phyloP scores from a whole-genome alignment of 1,140 invertebrate genomes.

The Lepidurus arcticus region DNA sequence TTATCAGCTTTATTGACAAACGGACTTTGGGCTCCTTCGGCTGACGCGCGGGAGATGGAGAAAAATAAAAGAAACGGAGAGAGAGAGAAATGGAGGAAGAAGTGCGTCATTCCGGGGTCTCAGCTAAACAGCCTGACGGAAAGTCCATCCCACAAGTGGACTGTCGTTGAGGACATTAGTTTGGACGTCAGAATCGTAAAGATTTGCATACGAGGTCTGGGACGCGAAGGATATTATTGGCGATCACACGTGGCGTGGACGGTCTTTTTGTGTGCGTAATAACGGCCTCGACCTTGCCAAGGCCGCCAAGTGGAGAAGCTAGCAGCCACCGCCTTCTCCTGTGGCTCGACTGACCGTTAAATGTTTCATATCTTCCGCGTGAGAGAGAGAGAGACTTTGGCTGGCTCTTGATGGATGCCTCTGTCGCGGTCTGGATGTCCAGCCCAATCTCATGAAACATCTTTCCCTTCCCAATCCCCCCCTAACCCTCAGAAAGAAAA shows the following conservation, averaged over 20 bases:
- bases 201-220: too few species aligned
- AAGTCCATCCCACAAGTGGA: background rate
- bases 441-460: background rate
- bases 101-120: background rate
- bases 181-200: background rate
- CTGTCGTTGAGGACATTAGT: background rate
- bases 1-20: conserved; percentile 15
- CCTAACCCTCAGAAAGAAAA: background rate
- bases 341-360: background rate
- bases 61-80: background rate
- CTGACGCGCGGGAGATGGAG: background rate
- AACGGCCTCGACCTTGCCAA: conserved; percentile 5
- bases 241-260: background rate
- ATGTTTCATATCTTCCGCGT: background rate
- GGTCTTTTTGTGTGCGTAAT: background rate
- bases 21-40: background rate
- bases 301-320: background rate
- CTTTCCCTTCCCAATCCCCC: background rate
- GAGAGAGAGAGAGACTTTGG: background rate
- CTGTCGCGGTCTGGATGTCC: background rate
- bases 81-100: background rate
- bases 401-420: background rate
- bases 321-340: background rate
- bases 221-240: background rate
- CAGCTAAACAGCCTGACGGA: background rate